Base-by-base conservation (phyloP, 2,888 invertebrate genomes). In the Empis livida region DNA sequence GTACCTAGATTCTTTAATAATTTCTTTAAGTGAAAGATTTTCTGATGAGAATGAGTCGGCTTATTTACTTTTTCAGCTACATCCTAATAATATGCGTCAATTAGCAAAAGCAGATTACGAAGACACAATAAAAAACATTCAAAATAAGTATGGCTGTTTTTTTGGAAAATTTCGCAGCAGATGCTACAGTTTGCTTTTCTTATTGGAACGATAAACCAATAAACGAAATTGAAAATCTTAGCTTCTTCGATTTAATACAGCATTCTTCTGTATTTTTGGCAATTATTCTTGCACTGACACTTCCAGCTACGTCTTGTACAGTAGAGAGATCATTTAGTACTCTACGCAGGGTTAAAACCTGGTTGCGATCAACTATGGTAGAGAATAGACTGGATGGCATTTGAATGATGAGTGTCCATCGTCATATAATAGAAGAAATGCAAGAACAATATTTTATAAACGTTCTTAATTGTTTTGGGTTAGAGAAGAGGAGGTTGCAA, bases 291-390 rank as follows among this genome's bases (percentile, higher is more conserved):
- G 32, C 32, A 32, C 32, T 32, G 9, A 32, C 44, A 38, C 16
- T 44, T 17, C 44, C 44, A 6, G 17, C 30, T 31, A 31, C 31
- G 31, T 31, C 43, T 44, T 20, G 27, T 45, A 39, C 45, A 39
- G 27, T 39, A 23, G 45, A 44, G 38, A 16, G 44, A 13, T 38
- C 44, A 38, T 44, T 44, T 38, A 38, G 38, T 20, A 45, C 45
- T 27, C 20, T 20, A 20, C 20, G 45, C 17, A 38, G 45, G 15
- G 27, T 45, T 14, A 45, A 45, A 39, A 45, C 39, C 17, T 38
- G 45, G 45, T 30, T 45, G 30, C 27, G 45, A 39, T 45, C 45
- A 27, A 45, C 45, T 38, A 45, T 45, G 39, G n/a, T 27, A 13
- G 45, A 45, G 32, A 32, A 32, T 32, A 20, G 20, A 20, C 20